Base-by-base conservation (phyloP, 2,113 vertebrate species). In the Serinus canaria region DNA sequence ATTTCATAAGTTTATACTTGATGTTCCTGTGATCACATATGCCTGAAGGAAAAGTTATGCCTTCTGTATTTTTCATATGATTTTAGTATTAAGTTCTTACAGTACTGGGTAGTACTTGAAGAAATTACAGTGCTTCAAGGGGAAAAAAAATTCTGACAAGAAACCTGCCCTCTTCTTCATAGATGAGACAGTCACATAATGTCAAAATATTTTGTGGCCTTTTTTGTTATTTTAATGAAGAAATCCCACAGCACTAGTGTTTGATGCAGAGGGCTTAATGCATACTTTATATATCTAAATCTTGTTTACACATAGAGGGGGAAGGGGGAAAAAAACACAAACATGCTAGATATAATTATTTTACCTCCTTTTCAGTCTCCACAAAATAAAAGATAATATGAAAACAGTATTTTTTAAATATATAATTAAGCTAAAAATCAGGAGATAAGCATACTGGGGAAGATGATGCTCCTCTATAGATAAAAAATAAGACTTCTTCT, bases 181-280 rank as follows among this genome's bases (percentile, higher is more conserved):
- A 12, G 17, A 62, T 58, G 14, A 81, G 22, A n/a, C 22, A 52
- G 16, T 58, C 30, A 81, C 8, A 18, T n/a, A 30, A 64, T 62
- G 10, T 46, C 4, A 33, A 66, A 56, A 67, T 7, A 5, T n/a
- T 4, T 62, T n/a, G 14, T 63, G 12, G 13, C 2, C 0, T 43
- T 72, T 69, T 47, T 59, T 10, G 8, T 33, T 70, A 23, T 52
- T 86, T 79, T 47, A 28, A 27, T 60, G 23, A 21, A 44, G 74
- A 66, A 53, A 27, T 35, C 31, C 6, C 2, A 2, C 25, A 49
- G 3, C 5, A 39, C 6, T 60, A 74, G 62, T 1, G 3, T 44
- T 76, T 79, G 22, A 25, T 41, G 22, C 10, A 76, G 24, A 75
- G 25, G 73, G 8, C 6, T 81, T 78, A 62, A 79, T 50, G 60